Base-by-base conservation (phyloP, 1,140 invertebrate genomes). In the Euura lappo region DNA sequence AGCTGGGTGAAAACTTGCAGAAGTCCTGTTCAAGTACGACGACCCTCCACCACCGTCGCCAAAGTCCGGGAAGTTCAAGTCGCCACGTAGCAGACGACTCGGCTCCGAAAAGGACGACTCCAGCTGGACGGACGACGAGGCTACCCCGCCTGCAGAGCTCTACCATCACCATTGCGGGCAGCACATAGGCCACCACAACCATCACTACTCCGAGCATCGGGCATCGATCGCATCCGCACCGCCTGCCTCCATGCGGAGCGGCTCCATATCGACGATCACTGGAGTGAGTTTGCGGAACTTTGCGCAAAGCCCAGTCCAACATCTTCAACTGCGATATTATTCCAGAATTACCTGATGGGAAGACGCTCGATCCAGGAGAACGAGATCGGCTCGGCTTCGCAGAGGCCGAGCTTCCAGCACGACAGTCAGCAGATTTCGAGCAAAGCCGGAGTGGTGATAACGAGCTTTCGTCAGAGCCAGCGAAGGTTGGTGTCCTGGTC, bases 391-490 rank as follows among this genome's bases (percentile, higher is more conserved):
- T 82, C 83, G 3, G 84, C 80, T 74, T 78, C 88, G 13, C 88
- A 91, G 64, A 84, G 90, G 72, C 86, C 90, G 4, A 90, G 87
- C 69, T 90, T 91, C 77, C 91, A 92, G 76, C 89, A 90, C 77
- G 88, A 92, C 77, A 69, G 75, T 78, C 91, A 86, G 67, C 91
- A 89, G 80, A 89, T 87, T 80, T 90, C 88, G 64, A 93, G 89
- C 81, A 95, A 93, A 89, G 95, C 92, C 11, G 97, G 97, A 3
- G 96, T 97, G 6, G 96, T 98, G 8, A 96, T 98, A n/a, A 98
- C 96, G 1, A 97, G 95, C 44, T 97, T 95, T 79, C 88, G 96
- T 65, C 94, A 96, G 81, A 97, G 96, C 2, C 94, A 97, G 79
- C 86, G 96, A 86, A 94, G 96, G 94, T 97, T 89, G 85, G 81